phyloP scores from a whole-genome alignment of 2,888 invertebrate species.

The Torymus aiolomorphi region DNA sequence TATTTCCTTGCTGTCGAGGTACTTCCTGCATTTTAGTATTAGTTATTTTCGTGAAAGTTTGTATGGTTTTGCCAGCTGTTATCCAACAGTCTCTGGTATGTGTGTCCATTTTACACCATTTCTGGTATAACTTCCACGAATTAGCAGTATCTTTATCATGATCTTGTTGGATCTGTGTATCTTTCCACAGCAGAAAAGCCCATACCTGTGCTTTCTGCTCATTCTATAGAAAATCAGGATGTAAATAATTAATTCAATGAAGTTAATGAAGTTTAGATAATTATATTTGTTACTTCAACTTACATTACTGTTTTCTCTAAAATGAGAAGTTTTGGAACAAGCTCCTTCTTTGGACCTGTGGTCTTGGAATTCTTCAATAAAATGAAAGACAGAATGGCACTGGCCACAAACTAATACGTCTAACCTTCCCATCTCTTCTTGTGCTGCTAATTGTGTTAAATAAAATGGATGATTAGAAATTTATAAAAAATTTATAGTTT shows the following conservation, averaged over 20 bases:
- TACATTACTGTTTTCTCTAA: conserved; percentile 81
- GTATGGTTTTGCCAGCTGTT: conserved; percentile 86
- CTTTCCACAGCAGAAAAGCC: conserved; percentile 90
- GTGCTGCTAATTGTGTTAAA: conserved; percentile 79
- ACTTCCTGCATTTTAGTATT: conserved; percentile 82
- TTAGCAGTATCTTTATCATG: conserved; percentile 78
- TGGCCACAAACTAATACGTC: conserved; percentile 91
- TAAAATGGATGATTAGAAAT: conserved; percentile 14
- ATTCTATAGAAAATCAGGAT: conserved; percentile 75
- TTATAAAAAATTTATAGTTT: no score
- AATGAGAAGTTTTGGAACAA: conserved; percentile 80
- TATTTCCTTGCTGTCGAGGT: conserved; percentile 63
- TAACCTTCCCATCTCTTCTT: conserved; percentile 85
- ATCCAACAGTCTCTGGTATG: conserved; percentile 87
- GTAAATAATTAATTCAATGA: conserved; percentile 5
- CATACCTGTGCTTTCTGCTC: conserved; percentile 90
- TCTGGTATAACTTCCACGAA: conserved; percentile 89
- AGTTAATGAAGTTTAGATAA: conserved; percentile 13
- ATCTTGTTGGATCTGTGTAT: conserved; percentile 77
- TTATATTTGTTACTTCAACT: conserved; percentile 66
- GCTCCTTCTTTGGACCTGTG: conserved; percentile 81
- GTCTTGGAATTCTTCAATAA: conserved; percentile 86
- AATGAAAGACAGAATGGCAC: conserved; percentile 88
- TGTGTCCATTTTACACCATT: conserved; percentile 88
- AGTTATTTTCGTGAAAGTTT: conserved; percentile 82